phyloP scores from a whole-genome alignment of 2,888 invertebrate species.

The Cryptops parisi region DNA sequence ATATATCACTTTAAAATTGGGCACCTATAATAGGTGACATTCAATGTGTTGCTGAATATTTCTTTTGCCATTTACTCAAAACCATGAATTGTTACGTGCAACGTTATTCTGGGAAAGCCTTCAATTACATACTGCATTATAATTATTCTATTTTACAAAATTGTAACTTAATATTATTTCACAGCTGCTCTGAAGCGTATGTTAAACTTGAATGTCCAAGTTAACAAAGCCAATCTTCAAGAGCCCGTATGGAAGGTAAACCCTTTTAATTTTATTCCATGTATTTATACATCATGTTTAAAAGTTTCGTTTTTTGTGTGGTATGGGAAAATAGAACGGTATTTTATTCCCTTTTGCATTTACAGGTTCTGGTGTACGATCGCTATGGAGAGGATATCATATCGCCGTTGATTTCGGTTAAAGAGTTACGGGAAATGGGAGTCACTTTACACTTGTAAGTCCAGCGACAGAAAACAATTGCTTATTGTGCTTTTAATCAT shows the following conservation, averaged over 20 bases:
- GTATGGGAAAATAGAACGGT: too few relatives aligned
- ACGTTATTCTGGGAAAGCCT: too few relatives aligned
- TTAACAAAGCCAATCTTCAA: slow-evolving; percentile 53
- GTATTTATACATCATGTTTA: not conserved
- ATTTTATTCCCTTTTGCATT: too few relatives aligned
- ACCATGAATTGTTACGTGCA: too few relatives aligned
- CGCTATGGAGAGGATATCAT: slow-evolving; percentile 95
- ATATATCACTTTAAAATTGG: too few relatives aligned
- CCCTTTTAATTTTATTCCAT: not conserved
- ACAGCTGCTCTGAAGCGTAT: slow-evolving; percentile 85
- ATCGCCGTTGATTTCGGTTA: slow-evolving; percentile 87
- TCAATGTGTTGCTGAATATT: too few relatives aligned
- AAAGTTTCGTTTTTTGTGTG: not conserved
- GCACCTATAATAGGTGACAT: too few relatives aligned
- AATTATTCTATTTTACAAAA: too few relatives aligned
- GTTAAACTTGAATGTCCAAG: slow-evolving; percentile 77
- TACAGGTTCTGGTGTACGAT: slow-evolving; percentile 84
- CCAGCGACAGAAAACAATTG: not conserved
- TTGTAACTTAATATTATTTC: too few relatives aligned
- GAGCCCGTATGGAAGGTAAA: slow-evolving; percentile 72
- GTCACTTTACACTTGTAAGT: slow-evolving; percentile 94
- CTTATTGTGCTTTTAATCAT: not conserved
- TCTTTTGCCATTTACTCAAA: too few relatives aligned
- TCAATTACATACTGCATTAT: too few relatives aligned
- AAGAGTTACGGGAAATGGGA: slow-evolving; percentile 86